Evolutionary conservation across 2,113 vertebrate species (phyloP).

Genomic region (Pristiophorus japonicus): DNA sequence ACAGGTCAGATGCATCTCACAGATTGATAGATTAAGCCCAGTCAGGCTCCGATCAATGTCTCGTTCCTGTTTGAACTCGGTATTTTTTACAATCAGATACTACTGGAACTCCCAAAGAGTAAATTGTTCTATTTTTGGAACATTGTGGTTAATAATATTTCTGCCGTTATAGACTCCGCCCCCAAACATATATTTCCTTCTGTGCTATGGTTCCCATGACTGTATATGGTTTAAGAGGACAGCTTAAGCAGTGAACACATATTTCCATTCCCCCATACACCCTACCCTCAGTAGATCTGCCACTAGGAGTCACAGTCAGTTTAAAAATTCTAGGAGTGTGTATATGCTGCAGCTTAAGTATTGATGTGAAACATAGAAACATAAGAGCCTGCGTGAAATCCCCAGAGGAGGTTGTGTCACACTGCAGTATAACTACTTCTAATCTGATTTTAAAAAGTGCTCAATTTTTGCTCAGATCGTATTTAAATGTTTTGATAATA

Average conservation of each 20-base stretch:
- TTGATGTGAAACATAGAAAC: too few species aligned
- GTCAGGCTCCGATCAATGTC: background rate
- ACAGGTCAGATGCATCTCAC: background rate
- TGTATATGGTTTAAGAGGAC: background rate
- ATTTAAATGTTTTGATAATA: background rate
- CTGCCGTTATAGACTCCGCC: background rate
- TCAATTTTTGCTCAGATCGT: background rate
- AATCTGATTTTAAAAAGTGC: background rate
- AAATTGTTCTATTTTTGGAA: background rate
- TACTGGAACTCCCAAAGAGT: conserved; percentile 1
- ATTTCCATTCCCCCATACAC: background rate
- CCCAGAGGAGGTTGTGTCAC: background rate
- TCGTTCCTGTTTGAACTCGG: background rate
- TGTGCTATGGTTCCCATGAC: background rate
- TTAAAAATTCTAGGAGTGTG: background rate
- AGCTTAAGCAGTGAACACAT: background rate
- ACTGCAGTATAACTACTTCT: background rate
- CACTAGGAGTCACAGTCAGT: background rate
- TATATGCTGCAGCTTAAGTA: background rate
- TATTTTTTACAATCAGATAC: background rate
- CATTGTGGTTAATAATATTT: background rate
- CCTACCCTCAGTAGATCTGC: background rate
- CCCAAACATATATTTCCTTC: background rate
- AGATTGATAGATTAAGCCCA: background rate
- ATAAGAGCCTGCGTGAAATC: background rate